Percentiles rank a stretch among this genome's conserved stretches.
Evolutionary conservation across 2,113 vertebrate genomes (phyloP).

Genomic region (Platysternon megacephalum): DNA sequence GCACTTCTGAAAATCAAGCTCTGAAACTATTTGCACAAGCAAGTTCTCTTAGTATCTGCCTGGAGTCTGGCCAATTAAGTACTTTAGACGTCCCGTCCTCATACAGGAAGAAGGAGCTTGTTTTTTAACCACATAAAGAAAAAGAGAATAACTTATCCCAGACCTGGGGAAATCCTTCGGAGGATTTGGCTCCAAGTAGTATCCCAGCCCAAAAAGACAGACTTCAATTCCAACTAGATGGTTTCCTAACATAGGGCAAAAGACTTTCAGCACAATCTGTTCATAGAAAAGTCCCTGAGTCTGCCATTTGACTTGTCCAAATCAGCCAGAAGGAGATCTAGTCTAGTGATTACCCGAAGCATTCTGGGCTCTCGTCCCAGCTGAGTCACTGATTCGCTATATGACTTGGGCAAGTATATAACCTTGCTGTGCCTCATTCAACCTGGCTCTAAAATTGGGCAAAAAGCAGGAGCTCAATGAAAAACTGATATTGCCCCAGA

Average conservation of each 20-base stretch:
- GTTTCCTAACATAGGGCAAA: background rate
- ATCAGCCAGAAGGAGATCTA: background rate
- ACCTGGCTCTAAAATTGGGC: background rate
- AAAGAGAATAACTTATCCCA: background rate
- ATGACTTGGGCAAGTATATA: background rate
- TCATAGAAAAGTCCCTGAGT: rapidly evolving
- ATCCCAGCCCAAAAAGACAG: background rate
- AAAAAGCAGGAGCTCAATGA: background rate
- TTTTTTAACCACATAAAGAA: background rate
- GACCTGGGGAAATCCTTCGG: background rate
- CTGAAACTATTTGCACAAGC: background rate
- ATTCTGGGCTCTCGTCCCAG: background rate
- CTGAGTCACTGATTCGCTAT: background rate
- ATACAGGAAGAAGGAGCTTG: background rate
- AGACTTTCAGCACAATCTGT: background rate
- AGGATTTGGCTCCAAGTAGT: background rate
- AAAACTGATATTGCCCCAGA: background rate
- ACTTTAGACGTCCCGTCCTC: background rate
- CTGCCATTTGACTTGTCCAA: background rate
- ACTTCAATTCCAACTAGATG: background rate
- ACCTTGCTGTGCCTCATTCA: background rate
- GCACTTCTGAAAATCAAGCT: background rate
- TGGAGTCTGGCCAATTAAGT: background rate
- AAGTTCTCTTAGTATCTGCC: background rate
- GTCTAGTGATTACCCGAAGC: background rate